Evolutionary conservation across 2,888 invertebrate genomes (phyloP), one percentile per base, ranked within the genome.

Genomic region (Proisotoma minuta): DNA sequence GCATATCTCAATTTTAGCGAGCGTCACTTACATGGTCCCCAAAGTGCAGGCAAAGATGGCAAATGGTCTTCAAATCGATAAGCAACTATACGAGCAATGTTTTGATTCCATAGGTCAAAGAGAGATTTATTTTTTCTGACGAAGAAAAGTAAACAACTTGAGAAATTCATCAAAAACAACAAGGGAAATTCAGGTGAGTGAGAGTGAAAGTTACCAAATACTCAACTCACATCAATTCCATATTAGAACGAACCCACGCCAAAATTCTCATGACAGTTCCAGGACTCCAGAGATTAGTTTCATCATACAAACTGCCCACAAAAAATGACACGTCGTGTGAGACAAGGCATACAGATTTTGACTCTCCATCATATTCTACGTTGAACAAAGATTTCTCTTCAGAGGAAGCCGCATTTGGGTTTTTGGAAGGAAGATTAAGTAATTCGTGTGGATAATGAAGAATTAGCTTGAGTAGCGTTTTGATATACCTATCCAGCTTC

Each of bases 41-140:
- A 43, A n/a, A 40, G 2, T 23, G 18, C 24, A 24, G 26, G 10
- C 18, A 62, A 27, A 24, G 48, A 54, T 28, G 62, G 54, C 20
- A 62, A 49, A 43, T 54, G 40, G 18, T 29, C n/a, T 10, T 49
- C 18, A 39, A 20, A 54, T 22, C 40, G 48, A 40, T 20, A 29
- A 8, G 54, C 5, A 15, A 62, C 23, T 4, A 62, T 59, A 48
- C 40, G 49, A 18, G 59, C 26, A 39, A 62, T 5, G 23, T 62
- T 59, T 27, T 48, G 43, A 24, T 62, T 62, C 62, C 62, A 62
- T 12, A 50, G 34, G 23, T 62, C 59, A 59, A 50, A 62, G 18
- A 62, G 18, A 18, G 28, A 29, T 34, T 47, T 47, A 40, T 54
- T 39, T 10, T 18, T 34, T 20, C 62, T 62, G 29, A 15, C 20